Evolutionary conservation across 2,797 vertebrate species (phyloP), one percentile per base, ranked within the genome.

Genomic region (Neoniphon sammara): DNA sequence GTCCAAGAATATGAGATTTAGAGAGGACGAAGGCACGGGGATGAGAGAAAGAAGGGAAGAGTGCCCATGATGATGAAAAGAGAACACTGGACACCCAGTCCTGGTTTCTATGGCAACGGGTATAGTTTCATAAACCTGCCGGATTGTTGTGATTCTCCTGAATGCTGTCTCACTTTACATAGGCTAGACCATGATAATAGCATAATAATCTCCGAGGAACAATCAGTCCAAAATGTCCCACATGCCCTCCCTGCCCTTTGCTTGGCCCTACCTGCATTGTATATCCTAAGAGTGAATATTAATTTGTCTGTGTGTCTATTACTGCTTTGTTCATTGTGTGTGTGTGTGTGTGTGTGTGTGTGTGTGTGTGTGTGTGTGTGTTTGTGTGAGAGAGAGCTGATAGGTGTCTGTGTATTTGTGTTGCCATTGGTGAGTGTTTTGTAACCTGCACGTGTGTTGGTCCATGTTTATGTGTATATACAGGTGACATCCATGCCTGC

Each of bases 41-140:
- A 73, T 64, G 55, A 52, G 42, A 73, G 31, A 31, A 25, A 56
- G 53, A 71, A 63, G 64, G 77, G 58, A 54, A 82, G 59, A 89
- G 89, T 79, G 75, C 67, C 66, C 59, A 20, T 46, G 81, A 80
- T 89, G 85, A 91, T 89, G 85, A 91, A 75, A 88, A 82, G 68
- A 77, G 42, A 86, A 82, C 78, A 84, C 70, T 77, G 74, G 81
- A 90, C 61, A 83, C 76, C 12, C 46, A 63, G 70, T 69, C 54
- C 18, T 66, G 66, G 83, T 77, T 86, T 62, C 80, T 69, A 70
- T 78, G 75, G 74, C 75, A 77, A 81, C 39, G 14, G 17, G 69
- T 79, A 55, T 65, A 70, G 69, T 80, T 79, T 78, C 62, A 80
- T 78, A 65, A 77, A 78, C 73, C 67, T 70, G 14, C 15, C 23